phyloP scores from a whole-genome alignment of 2,888 invertebrate genomes.

The Drosophila mimica region DNA sequence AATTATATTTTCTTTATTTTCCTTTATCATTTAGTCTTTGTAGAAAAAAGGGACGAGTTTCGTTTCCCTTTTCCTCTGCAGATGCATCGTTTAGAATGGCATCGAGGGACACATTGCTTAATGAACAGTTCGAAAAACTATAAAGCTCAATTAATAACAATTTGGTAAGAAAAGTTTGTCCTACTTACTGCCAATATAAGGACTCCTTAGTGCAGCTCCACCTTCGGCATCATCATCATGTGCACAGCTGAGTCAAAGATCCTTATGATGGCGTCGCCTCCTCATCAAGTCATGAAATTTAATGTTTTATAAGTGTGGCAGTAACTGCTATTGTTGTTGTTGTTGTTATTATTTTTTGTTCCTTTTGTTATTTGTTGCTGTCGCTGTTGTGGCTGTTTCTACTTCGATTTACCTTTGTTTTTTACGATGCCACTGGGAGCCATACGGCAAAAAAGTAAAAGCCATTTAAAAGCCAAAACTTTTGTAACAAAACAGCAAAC shows the following conservation, averaged over 20 bases:
- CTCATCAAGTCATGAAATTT: conserved; percentile 57
- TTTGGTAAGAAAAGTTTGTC: conserved; percentile 65
- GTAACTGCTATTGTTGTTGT: conserved; percentile 14
- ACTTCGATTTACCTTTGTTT: conserved; percentile 77
- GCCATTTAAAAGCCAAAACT: conserved; percentile 79
- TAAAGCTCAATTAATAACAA: conserved; percentile 81
- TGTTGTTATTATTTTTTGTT: conserved; percentile 14
- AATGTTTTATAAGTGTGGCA: conserved; percentile 61
- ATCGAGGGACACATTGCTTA: conserved; percentile 48
- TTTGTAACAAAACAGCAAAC: conserved; percentile 56
- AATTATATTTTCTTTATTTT: background rate
- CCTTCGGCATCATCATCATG: background rate
- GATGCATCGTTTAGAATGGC: conserved; percentile 30
- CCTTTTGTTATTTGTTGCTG: conserved; percentile 23
- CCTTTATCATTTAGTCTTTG: background rate
- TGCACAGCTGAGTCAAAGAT: conserved; percentile 44
- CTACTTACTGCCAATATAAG: conserved; percentile 40
- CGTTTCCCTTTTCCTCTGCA: background rate
- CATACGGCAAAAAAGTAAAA: conserved; percentile 78
- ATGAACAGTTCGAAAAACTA: conserved; percentile 74
- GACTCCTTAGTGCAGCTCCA: conserved; percentile 10
- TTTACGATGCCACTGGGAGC: conserved; percentile 78
- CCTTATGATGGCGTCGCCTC: conserved; percentile 16
- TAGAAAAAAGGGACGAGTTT: background rate
- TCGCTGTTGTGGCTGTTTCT: conserved; percentile 48